Percentiles rank a stretch among this genome's conserved stretches.
phyloP scores from a whole-genome alignment of 2,797 vertebrate genomes.

The Notamacropus eugenii region DNA sequence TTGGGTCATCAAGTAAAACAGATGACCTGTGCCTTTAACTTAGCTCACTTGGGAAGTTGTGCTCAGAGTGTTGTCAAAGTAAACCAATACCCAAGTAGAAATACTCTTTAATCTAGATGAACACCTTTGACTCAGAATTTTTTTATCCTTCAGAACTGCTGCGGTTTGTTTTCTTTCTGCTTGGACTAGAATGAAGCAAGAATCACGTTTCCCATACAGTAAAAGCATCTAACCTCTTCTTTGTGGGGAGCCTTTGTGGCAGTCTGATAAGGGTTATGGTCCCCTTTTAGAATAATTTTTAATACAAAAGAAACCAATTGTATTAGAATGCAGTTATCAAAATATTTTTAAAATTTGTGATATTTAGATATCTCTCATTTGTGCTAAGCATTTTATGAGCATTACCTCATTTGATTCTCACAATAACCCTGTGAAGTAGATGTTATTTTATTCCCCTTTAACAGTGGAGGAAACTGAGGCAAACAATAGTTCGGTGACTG shows the following conservation, averaged over 20 bases:
- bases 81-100: conserved; percentile 12
- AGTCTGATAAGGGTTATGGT: not conserved
- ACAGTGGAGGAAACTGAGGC: not conserved
- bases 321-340: not conserved
- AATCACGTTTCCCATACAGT: not conserved
- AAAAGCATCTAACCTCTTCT: not conserved
- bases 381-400: not conserved
- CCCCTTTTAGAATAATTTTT: not conserved
- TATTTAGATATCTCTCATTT: not conserved
- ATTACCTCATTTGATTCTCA: not conserved
- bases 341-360: not conserved
- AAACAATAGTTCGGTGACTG: not conserved
- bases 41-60: not conserved
- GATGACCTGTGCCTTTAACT: conserved; percentile 50
- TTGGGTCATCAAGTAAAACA: conserved; percentile 59
- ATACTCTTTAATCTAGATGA: conserved; percentile 14
- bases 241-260: not conserved
- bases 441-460: not conserved
- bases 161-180: not conserved
- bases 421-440: not conserved
- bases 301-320: not conserved
- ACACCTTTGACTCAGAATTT: not conserved
- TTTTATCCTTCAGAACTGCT: not conserved
- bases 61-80: not conserved
- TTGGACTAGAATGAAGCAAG: conserved; percentile 8